Conservation (phyloP, 2,113 vertebrate genomes). For the Halcyon malimbica region DNA sequence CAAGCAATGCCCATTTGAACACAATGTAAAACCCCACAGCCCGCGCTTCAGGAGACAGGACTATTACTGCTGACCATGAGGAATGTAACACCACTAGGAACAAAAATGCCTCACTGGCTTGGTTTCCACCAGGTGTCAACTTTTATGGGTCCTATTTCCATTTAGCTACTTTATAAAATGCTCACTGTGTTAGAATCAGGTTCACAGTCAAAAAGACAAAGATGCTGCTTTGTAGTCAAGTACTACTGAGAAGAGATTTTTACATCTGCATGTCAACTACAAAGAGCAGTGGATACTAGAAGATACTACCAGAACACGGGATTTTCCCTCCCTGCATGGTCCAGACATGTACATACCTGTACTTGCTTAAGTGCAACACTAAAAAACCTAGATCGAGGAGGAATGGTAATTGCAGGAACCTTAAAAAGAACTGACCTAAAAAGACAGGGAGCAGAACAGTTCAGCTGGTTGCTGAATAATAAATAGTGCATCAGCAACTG, state of each 20-base stretch:
- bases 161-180: slow-evolving; percentile 29
- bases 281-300: neutral
- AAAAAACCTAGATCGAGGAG: neutral
- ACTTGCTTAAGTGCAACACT: neutral
- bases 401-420: slow-evolving; percentile 7
- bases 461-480: slow-evolving; percentile 11
- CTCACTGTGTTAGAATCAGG: neutral
- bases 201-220: neutral
- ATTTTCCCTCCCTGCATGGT: neutral
- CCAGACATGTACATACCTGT: neutral
- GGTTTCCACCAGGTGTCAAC: slow-evolving; percentile 42
- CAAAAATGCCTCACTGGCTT: slow-evolving; percentile 19
- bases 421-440: neutral
- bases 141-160: neutral
- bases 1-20: neutral
- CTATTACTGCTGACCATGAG: slow-evolving; percentile 36
- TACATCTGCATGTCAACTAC: neutral
- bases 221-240: neutral
- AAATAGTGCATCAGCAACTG: neutral
- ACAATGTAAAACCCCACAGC: neutral
- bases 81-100: neutral
- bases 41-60: slow-evolving; percentile 4
- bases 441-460: neutral
- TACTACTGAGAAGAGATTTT: neutral
- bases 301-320: neutral